Evolutionary conservation across 2,113 vertebrate species (phyloP).

Genomic region (Malurus elegans): DNA sequence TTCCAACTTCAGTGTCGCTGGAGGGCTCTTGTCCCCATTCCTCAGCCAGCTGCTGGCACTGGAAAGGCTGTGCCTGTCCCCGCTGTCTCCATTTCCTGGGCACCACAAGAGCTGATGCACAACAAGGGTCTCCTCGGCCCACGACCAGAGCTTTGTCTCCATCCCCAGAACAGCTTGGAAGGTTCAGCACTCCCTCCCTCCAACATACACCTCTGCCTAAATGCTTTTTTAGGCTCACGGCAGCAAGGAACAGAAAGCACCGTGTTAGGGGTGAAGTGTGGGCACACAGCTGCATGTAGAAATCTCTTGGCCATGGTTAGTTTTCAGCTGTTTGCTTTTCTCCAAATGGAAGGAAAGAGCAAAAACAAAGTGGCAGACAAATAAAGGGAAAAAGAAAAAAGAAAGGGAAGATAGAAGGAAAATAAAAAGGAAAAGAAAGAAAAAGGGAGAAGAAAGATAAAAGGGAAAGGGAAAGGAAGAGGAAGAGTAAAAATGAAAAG

Average conservation of each 20-base stretch:
- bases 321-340: background rate
- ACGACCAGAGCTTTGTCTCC: background rate
- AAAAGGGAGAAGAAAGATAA: accelerated
- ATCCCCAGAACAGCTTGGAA: background rate
- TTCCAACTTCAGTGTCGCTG: background rate
- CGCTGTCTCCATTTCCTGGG: background rate
- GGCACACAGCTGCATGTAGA: background rate
- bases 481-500: accelerated
- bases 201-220: background rate
- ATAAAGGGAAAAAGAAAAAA: background rate
- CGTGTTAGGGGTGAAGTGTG: accelerated
- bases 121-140: background rate
- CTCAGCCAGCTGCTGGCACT: no score
- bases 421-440: accelerated
- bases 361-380: background rate
- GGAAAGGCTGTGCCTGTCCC: no score
- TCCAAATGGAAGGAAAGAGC: background rate
- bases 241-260: background rate
- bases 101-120: background rate
- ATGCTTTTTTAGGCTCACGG: background rate
- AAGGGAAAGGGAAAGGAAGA: accelerated
- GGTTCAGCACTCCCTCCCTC: background rate
- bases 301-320: background rate
- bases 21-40: background rate
- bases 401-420: background rate